These are phyloP conservation scores for Falcaria lacertinaria DNA, from an alignment of 2,888 invertebrate species.

Conservation along the genomic window DNA sequence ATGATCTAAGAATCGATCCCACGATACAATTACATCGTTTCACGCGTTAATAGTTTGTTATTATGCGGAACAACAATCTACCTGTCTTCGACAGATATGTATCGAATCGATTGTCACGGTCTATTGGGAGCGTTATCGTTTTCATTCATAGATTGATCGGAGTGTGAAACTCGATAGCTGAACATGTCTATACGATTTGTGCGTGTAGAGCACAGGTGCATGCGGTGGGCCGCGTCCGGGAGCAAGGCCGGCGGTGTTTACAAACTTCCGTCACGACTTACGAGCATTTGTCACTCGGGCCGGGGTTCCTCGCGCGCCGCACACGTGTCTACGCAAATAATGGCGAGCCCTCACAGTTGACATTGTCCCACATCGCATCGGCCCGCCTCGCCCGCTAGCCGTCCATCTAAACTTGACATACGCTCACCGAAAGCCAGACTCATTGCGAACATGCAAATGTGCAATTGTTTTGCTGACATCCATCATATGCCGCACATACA, in stretches of 20 bases:
- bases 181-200: conserved; percentile 47
- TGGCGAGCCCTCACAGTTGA: conserved; percentile 71
- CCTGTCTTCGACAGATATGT: conserved; percentile 43
- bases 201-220: conserved; percentile 42
- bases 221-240: conserved; percentile 49
- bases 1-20: conserved; percentile 26
- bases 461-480: too few relatives aligned
- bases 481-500: too few relatives aligned
- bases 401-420: conserved; percentile 65
- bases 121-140: conserved; percentile 50
- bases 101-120: conserved; percentile 53
- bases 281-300: conserved; percentile 63
- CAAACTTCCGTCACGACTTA: conserved; percentile 71
- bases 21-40: conserved; percentile 1
- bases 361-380: conserved; percentile 69
- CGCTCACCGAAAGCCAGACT: conserved; percentile 55
- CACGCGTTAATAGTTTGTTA: conserved; percentile 27
- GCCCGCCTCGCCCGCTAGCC: conserved; percentile 15
- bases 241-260: conserved; percentile 75
- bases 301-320: conserved; percentile 32
- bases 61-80: conserved; percentile 40
- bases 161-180: conserved; percentile 52
- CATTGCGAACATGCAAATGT: conserved; percentile 45
- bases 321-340: conserved; percentile 77
- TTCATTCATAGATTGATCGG: conserved; percentile 53